Evolutionary conservation across 2,888 invertebrate species (phyloP).

Genomic region (Lypha dubia): DNA sequence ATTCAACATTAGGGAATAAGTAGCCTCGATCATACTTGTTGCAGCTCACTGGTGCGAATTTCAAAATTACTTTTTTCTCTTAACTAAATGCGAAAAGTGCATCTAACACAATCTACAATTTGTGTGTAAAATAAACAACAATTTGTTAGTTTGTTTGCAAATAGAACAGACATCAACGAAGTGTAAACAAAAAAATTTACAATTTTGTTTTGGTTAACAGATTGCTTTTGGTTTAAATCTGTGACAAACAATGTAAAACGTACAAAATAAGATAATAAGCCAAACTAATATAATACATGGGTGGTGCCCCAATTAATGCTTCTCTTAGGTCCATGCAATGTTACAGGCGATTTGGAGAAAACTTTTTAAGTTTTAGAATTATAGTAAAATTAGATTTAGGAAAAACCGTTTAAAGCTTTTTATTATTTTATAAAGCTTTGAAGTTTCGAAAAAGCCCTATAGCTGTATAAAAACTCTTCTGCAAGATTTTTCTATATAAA

Average conservation of each 20-base stretch:
- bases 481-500: no score
- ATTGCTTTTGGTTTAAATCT: constrained; percentile 12
- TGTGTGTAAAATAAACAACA: constrained; percentile 16
- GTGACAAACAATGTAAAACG: not conserved
- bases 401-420: no score
- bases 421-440: no score
- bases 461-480: no score
- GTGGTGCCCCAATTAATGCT: not conserved
- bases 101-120: constrained; percentile 8
- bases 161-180: constrained; percentile 32
- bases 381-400: no score
- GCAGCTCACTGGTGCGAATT: no score
- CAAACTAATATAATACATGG: constrained; percentile 8
- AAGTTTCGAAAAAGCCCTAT: no score
- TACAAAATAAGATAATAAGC: constrained; percentile 20
- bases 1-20: no score
- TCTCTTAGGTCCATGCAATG: not conserved
- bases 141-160: constrained; percentile 33
- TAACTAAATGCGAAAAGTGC: constrained; percentile 31
- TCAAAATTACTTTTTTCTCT: not conserved
- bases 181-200: constrained; percentile 67
- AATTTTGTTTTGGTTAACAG: constrained; percentile 44
- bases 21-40: no score
- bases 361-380: no score
- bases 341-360: not conserved